These are phyloP conservation scores for Aphis gossypii DNA, from an alignment of 1,140 invertebrate genomes.

Conservation along the genomic window DNA sequence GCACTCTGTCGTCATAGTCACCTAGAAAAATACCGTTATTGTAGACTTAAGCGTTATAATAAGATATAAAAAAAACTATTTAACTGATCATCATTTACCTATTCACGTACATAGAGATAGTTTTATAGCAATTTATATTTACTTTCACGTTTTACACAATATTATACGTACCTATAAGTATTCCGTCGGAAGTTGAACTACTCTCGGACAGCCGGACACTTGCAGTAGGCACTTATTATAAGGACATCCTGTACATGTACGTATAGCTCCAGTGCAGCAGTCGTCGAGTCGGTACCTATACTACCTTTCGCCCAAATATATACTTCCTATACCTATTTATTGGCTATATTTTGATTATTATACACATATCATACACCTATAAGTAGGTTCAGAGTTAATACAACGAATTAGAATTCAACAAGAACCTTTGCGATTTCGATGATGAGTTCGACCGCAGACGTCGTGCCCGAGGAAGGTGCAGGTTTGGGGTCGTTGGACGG, in stretches of 20 bases:
- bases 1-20: background rate
- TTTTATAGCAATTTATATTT: background rate
- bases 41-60: background rate
- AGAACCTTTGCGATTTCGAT: background rate
- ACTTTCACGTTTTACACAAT: background rate
- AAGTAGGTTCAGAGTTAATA: too few species aligned
- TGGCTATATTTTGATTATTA: too few species aligned
- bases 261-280: background rate
- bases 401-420: background rate
- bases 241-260: background rate
- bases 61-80: background rate
- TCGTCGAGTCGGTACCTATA: background rate
- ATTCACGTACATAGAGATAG: background rate
- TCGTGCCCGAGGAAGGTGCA: too few species aligned
- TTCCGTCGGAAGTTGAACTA: background rate
- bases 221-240: background rate
- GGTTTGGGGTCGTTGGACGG: too few species aligned
- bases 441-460: background rate
- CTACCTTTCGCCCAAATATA: too few species aligned
- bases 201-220: background rate
- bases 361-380: background rate
- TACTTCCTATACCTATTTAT: too few species aligned
- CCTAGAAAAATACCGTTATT: background rate
- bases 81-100: background rate
- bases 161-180: background rate